Base-by-base conservation (phyloP, 2,113 vertebrate species). In the Peromyscus maniculatus region DNA sequence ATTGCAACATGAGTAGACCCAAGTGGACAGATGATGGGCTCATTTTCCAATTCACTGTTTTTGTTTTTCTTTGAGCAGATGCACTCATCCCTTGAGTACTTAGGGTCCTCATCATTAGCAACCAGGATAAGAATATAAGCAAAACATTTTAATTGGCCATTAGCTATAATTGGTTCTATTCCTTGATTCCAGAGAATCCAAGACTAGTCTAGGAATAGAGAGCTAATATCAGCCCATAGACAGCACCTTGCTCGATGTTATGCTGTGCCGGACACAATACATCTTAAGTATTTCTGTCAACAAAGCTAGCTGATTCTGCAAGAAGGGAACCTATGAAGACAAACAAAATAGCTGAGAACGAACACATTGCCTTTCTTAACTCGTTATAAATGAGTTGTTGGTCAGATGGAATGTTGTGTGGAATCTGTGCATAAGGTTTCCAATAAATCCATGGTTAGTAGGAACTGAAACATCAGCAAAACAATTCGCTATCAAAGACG, bases 121-220 rank as follows among this genome's bases (percentile, higher is more conserved):
- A 39, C 52, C 43, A 66, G 31, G 3, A 33, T 86, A 89, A 52
- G 46, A 89, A 72, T 52, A 88, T 43, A 71, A 93, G 55, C 21
- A 78, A 95, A 96, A 59, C 72, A 59, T 59, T 43, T 91, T 49
- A 62, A 89, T 52, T 87, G 52, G 26, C 75, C 39, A 22, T 49
- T 83, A 96, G 17, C 2, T 46, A 43, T 87, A 57, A 83, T 87
- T 91, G 67, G 43, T 89, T 89, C 52, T 78, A 95, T 71, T 75
- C 22, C 31, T 71, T 77, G 39, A 6, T 49, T 87, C 59, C 9
- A 94, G 75, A 31, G 57, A 46, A 26, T 26, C 36, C 22, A 43
- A 84, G 24, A 64, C 21, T 28, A 43, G 15, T 43, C 4, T 64
- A 84, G 28, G 33, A 28, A 64, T 64, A 84, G 43, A 64, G 13